Conservation (phyloP, 2,113 vertebrate species). For the Grus americana region DNA sequence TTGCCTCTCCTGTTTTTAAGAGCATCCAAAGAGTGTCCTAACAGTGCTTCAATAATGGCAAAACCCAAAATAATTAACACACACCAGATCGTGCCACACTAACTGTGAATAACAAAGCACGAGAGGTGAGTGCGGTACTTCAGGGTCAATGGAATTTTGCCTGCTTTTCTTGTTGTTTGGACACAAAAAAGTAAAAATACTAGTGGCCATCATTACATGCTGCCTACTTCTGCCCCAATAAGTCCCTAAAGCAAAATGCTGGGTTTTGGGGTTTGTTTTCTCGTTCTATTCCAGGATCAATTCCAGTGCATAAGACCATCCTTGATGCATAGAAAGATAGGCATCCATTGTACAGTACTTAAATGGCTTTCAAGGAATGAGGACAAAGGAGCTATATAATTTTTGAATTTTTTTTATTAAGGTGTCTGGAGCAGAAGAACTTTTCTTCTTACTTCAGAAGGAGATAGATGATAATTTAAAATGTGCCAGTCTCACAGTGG, state of each 20-base stretch:
- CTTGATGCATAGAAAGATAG: neutral
- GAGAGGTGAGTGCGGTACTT: neutral
- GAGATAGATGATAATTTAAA: neutral
- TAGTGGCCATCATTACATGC: neutral
- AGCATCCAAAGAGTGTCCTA: neutral
- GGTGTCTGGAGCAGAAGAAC: neutral
- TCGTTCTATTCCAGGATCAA: neutral
- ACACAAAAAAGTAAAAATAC: neutral
- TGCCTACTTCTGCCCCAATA: neutral
- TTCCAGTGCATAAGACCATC: neutral
- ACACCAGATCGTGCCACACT: neutral
- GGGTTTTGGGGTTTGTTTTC: neutral
- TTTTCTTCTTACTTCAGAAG: neutral
- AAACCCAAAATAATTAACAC: neutral
- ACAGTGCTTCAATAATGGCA: neutral
- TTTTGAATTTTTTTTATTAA: neutral
- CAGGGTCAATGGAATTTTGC: neutral
- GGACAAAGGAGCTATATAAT: neutral
- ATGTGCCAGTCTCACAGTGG: neutral
- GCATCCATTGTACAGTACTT: neutral
- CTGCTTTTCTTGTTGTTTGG: neutral
- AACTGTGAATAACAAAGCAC: neutral
- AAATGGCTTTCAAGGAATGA: neutral
- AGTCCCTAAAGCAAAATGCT: neutral
- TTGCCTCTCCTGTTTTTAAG: neutral